Evolutionary conservation across 1,140 invertebrate genomes (phyloP), one percentile per base, ranked within the genome.

Genomic region (Trichonephila clavata): DNA sequence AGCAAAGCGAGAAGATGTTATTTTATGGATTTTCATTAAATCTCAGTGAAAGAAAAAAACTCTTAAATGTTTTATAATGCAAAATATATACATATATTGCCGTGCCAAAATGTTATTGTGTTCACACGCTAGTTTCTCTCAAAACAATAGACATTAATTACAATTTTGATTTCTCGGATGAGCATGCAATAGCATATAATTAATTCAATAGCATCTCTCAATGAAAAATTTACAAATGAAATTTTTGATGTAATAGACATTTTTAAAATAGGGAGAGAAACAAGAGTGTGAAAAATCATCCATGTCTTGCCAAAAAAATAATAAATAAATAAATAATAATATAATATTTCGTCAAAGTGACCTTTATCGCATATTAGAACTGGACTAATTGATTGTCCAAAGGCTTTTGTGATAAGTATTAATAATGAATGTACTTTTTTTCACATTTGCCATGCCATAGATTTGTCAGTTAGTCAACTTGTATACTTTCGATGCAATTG

Each of bases 361-460:
- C 86, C 86, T 87, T 87, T 87, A 57, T 84, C 57, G 83, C 61
- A 21, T 32, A 43, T 59, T 65, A 87, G 86, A 65, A 32, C 16
- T 65, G 86, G 39, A 57, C 86, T 1, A 2, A 39, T 43, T 43
- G 21, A 20, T 87, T 61, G 59, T 61, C 86, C 57, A 87, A 87
- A 13, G 39, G 86, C 86, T 87, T 87, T 65, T 87, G 86, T 87
- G 86, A 87, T 87, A 63, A 63, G 60, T 87, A 87, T 65, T 84
- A 84, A 21, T 39, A 32, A 32, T 77, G 43, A 20, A 50, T 50
- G 50, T 60, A 84, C 21, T 59, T 60, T 60, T 59, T 43, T 84
- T 57, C 50, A 50, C 43, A 24, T n/a, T 84, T 59, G 83, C 50
- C 57, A 60, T 77, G 71, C 14, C 83, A 24, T 84, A 84, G 57